Evolutionary conservation across 2,113 vertebrate species (phyloP).

Genomic region (Rhineura floridana): DNA sequence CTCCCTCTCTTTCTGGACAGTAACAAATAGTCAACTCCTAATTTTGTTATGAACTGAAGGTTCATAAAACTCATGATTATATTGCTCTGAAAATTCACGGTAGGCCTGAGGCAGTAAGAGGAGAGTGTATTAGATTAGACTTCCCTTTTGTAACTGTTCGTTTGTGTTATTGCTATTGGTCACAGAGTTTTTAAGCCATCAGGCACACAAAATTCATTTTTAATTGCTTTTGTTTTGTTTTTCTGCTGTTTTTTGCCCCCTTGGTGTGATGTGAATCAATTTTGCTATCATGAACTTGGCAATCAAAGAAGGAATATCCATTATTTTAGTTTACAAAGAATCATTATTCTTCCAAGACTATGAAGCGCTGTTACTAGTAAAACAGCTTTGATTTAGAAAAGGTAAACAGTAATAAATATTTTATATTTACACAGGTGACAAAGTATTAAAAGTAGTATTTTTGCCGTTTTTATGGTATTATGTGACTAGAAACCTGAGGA

Average conservation of each 20-base stretch:
- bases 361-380: slow-evolving; percentile 41
- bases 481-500: slow-evolving; percentile 26
- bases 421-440: not conserved
- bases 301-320: slow-evolving; percentile 39
- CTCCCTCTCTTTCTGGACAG: slow-evolving; percentile 24
- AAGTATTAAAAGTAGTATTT: slow-evolving; percentile 29
- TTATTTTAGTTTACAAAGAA: slow-evolving; percentile 25
- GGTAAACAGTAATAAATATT: slow-evolving; percentile 22
- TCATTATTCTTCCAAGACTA: slow-evolving; percentile 39
- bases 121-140: slow-evolving; percentile 30
- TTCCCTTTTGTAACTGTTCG: slow-evolving; percentile 42
- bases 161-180: slow-evolving; percentile 39
- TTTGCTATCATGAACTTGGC: slow-evolving; percentile 35
- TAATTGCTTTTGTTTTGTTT: slow-evolving; percentile 41
- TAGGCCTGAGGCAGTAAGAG: slow-evolving; percentile 40
- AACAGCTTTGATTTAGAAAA: slow-evolving; percentile 50
- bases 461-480: not conserved
- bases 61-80: slow-evolving; percentile 50
- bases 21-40: slow-evolving; percentile 37
- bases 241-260: slow-evolving; percentile 34
- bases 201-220: slow-evolving; percentile 19
- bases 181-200: slow-evolving; percentile 23
- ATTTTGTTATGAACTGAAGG: slow-evolving; percentile 44
- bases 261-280: slow-evolving; percentile 30
- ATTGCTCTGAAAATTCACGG: slow-evolving; percentile 44